Percentiles rank a stretch among this genome's conserved stretches.
Evolutionary conservation across 2,888 invertebrate species (phyloP).

Genomic region (Sphaerophoria taeniata): DNA sequence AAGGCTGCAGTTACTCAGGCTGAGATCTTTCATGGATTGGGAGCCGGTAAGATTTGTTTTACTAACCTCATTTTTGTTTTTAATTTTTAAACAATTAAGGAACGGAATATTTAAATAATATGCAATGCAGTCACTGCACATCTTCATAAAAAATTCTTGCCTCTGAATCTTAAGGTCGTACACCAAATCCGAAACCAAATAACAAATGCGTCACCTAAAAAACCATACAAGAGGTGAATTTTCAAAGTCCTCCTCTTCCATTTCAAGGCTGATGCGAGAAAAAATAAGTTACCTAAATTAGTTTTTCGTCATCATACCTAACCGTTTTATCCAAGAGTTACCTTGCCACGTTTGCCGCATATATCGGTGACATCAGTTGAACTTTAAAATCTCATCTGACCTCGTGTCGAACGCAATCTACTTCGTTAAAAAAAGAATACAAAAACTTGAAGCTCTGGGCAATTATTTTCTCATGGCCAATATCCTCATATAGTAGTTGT

Average conservation of each 20-base stretch:
- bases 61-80: too few relatives aligned
- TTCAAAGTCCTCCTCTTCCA: neutral
- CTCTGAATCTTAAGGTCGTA: too few relatives aligned
- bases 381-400: constrained; percentile 53
- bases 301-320: neutral
- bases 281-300: constrained; percentile 6
- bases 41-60: too few relatives aligned
- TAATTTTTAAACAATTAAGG: too few relatives aligned
- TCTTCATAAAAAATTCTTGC: too few relatives aligned
- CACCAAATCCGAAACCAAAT: too few relatives aligned
- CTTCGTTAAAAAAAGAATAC: neutral
- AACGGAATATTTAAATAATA: too few relatives aligned
- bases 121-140: too few relatives aligned
- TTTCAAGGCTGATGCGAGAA: neutral
- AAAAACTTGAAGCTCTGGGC: constrained; percentile 35
- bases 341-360: neutral
- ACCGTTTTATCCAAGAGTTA: neutral
- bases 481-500: neutral
- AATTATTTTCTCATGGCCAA: constrained; percentile 63
- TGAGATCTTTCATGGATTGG: too few relatives aligned
- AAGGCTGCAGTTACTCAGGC: too few relatives aligned
- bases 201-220: neutral
- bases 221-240: neutral
- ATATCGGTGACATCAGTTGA: constrained; percentile 41
- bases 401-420: constrained; percentile 55